phyloP scores from a whole-genome alignment of 2,113 vertebrate genomes.

The Microcebus murinus region DNA sequence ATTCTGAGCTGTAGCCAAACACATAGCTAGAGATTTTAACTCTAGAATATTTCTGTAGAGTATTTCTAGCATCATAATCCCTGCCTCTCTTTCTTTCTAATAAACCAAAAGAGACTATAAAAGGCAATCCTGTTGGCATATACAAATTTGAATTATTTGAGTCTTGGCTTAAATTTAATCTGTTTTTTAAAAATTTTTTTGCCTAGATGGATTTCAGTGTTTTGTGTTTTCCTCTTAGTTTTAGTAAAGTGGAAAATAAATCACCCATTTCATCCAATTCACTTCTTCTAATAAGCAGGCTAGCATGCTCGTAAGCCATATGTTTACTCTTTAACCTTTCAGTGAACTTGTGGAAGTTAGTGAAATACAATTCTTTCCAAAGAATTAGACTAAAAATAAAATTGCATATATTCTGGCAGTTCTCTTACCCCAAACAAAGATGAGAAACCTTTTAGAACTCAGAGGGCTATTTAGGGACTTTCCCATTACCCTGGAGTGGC shows the following conservation, averaged over 20 bases:
- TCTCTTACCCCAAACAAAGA: slow-evolving; percentile 21
- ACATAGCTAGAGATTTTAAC: neutral
- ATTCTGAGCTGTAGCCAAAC: neutral
- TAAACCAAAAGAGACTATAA: neutral
- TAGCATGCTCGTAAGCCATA: neutral
- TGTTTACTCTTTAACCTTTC: slow-evolving; percentile 31
- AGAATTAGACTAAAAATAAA: slow-evolving; percentile 54
- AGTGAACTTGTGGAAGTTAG: slow-evolving; percentile 51
- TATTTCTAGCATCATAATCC: neutral
- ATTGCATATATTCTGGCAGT: slow-evolving; percentile 32
- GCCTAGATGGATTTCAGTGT: neutral
- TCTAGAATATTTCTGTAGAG: neutral
- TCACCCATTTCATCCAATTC: neutral
- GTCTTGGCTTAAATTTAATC: neutral
- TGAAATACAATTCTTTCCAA: slow-evolving; percentile 51
- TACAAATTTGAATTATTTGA: neutral
- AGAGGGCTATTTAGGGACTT: slow-evolving; percentile 46
- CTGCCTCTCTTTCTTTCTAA: neutral
- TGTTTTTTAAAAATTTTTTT: neutral
- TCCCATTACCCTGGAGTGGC: slow-evolving; percentile 36
- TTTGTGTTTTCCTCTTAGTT: neutral
- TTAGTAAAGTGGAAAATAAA: slow-evolving; percentile 7
- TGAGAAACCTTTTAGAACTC: slow-evolving; percentile 24
- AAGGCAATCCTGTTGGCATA: neutral
- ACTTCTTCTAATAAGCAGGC: neutral